These are phyloP conservation scores for Metalampra italica DNA, from an alignment of 2,888 invertebrate genomes.

Conservation along the genomic window DNA sequence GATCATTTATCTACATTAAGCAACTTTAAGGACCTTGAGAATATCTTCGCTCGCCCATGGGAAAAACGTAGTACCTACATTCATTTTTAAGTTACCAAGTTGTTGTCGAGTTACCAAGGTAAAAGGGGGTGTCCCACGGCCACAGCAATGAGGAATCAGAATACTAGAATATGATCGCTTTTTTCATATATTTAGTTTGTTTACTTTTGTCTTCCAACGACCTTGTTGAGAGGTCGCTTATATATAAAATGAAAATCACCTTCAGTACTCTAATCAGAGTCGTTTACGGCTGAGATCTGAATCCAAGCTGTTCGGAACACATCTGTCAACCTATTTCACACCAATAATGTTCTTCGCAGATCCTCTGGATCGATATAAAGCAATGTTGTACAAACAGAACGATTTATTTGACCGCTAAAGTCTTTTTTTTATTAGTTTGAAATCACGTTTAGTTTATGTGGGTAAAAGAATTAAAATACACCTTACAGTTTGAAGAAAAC, in stretches of 20 bases:
- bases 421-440: conserved; percentile 30
- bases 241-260: background rate
- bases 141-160: no score
- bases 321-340: background rate
- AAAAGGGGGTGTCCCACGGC: no score
- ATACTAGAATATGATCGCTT: no score
- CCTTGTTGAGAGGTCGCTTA: background rate
- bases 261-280: background rate
- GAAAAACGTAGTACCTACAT: no score
- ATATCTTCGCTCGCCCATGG: no score
- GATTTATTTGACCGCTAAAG: conserved; percentile 21
- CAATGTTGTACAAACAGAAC: conserved; percentile 4
- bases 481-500: background rate
- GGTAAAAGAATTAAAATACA: no score
- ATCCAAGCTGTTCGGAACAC: background rate
- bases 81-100: no score
- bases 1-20: no score
- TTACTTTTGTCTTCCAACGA: background rate
- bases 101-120: no score
- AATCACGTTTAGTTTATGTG: no score
- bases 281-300: background rate
- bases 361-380: background rate
- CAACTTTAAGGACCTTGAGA: no score
- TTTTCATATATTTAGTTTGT: no score
- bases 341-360: background rate